These are phyloP conservation scores for Pinctada fucata DNA, from an alignment of 2,888 invertebrate species.

Conservation along the genomic window DNA sequence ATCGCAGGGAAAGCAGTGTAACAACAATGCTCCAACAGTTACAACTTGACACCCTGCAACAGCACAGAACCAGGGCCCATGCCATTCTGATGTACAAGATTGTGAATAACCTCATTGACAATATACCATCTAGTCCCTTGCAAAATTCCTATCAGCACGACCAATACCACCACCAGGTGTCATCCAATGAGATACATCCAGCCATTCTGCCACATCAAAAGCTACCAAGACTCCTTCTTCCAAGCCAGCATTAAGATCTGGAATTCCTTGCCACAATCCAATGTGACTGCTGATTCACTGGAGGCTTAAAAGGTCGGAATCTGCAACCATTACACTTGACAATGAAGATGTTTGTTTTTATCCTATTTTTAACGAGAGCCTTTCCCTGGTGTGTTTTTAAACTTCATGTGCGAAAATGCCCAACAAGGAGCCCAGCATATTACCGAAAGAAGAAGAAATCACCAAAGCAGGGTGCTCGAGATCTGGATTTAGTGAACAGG, in stretches of 20 bases:
- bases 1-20: too few species aligned
- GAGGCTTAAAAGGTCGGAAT: neutral
- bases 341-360: neutral
- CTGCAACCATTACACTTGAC: neutral
- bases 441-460: neutral
- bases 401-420: neutral
- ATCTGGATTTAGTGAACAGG: too few species aligned
- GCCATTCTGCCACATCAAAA: neutral
- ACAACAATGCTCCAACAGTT: too few species aligned
- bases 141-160: too few species aligned
- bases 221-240: neutral
- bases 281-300: neutral
- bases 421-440: neutral
- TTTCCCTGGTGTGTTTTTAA: neutral
- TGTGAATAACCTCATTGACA: too few species aligned
- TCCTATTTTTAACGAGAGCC: neutral
- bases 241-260: neutral
- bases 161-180: neutral
- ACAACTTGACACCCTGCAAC: too few species aligned
- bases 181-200: neutral
- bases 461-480: too few species aligned
- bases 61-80: too few species aligned
- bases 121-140: too few species aligned
- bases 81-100: too few species aligned
- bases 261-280: neutral